Percentiles rank a stretch among this genome's conserved stretches.
These are phyloP conservation scores for Labrus mixtus DNA, from an alignment of 2,113 vertebrate genomes.

Conservation along the genomic window DNA sequence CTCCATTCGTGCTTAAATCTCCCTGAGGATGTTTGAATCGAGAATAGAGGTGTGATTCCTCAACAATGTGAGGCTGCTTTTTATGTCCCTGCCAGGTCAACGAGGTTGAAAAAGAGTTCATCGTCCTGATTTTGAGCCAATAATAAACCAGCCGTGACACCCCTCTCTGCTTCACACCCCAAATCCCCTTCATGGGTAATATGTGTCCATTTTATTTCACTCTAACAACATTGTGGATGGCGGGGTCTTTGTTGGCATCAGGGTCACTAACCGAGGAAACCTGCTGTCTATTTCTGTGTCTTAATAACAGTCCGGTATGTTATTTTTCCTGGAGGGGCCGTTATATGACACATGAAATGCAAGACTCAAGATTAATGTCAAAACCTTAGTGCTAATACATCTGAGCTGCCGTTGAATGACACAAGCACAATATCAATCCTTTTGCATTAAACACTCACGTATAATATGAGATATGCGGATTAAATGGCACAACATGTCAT, in stretches of 20 bases:
- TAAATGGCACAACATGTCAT: neutral
- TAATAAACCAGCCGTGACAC: slow-evolving; percentile 60
- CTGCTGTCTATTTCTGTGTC: slow-evolving; percentile 55
- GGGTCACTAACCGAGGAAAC: slow-evolving; percentile 50
- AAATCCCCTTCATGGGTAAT: slow-evolving; percentile 30
- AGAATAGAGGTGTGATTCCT: slow-evolving; percentile 69
- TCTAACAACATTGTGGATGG: slow-evolving; percentile 21
- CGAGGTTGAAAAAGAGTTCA: slow-evolving; percentile 40
- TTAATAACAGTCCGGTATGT: slow-evolving; percentile 44
- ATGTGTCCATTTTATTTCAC: slow-evolving; percentile 29
- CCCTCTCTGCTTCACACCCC: slow-evolving; percentile 52
- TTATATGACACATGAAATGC: slow-evolving; percentile 50
- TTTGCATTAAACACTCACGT: neutral
- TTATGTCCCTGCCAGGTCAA: slow-evolving; percentile 43
- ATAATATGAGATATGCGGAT: neutral
- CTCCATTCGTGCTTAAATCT: slow-evolving; percentile 39
- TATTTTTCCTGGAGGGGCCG: slow-evolving; percentile 55
- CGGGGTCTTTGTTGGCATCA: slow-evolving; percentile 25
- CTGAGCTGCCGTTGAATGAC: neutral
- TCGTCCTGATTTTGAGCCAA: slow-evolving; percentile 59
- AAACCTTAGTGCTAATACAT: slow-evolving; percentile 6
- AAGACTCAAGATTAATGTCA: slow-evolving; percentile 60
- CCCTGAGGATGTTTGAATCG: slow-evolving; percentile 52
- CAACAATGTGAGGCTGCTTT: slow-evolving; percentile 41
- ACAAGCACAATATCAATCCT: neutral